Percentiles rank a stretch among this genome's conserved stretches.
Evolutionary conservation across 2,888 invertebrate species (phyloP).

Genomic region (Leucoma salicis): DNA sequence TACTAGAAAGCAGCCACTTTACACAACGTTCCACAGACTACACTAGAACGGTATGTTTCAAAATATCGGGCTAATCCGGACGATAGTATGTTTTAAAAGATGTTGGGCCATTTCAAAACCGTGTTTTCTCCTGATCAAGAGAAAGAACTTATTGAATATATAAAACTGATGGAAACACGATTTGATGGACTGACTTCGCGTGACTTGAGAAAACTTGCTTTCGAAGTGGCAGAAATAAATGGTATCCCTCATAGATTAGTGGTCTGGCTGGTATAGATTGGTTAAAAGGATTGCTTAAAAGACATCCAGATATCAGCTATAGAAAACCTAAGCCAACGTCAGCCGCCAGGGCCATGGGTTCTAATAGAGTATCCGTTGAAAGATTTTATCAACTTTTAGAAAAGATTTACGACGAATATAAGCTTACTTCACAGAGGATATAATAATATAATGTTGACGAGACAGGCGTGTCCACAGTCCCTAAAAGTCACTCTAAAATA

Average conservation of each 20-base stretch:
- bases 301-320: constrained; percentile 9
- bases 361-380: constrained; percentile 3
- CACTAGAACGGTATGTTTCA: constrained; percentile 3
- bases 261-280: constrained; percentile 8
- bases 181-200: background rate
- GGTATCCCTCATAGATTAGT: background rate
- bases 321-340: constrained; percentile 12
- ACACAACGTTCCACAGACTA: constrained; percentile 3
- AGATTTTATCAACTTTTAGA: constrained; percentile 1
- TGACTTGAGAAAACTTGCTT: background rate
- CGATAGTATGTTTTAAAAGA: background rate
- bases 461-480: constrained; percentile 21
- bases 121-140: constrained; percentile 2
- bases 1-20: background rate
- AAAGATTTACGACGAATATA: constrained; percentile 11
- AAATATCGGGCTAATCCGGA: constrained; percentile 2
- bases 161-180: background rate
- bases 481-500: constrained; percentile 18
- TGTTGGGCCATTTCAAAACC: constrained; percentile 1
- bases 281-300: constrained; percentile 8
- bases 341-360: constrained; percentile 10
- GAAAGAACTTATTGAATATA: background rate
- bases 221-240: background rate
- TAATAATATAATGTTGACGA: constrained; percentile 37
- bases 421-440: constrained; percentile 21